Evolutionary conservation across 2,888 invertebrate genomes (phyloP), one percentile per base, ranked within the genome.

Genomic region (Cosmopolites sordidus): DNA sequence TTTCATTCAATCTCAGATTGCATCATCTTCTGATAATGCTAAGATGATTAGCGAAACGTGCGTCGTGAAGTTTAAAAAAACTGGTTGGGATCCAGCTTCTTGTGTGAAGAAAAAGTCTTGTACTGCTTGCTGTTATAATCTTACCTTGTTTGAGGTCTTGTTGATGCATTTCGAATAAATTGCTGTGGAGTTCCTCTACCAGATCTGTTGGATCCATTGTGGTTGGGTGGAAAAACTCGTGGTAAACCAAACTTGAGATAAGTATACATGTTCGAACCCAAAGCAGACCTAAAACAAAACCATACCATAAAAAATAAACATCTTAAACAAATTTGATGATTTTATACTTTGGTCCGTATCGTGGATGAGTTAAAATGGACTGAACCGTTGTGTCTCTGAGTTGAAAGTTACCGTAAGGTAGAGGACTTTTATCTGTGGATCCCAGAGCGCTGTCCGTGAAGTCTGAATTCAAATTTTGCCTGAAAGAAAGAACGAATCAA

Each of bases 331-430:
- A 4, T 15, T 12, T 45, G 3, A 3, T 5, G 22, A 5, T 22
- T 48, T 79, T 83, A 80, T 80, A 89, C 84, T 90, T 87, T 52
- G 92, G 88, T 67, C 93, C 92, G 78, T 92, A 93, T 74, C 93
- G 80, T 42, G 93, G 93, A 76, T 93, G 92, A 41, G 87, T 83
- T 46, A 91, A 73, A 61, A 94, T 94, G 48, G 92, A 92, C 75
- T 94, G 92, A 47, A 94, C 93, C 45, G 93, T 93, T 53, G 93
- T 91, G 69, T 95, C 93, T 55, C 93, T 79, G 33, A 95, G 80
- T 72, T 93, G 93, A 76, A 95, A 95, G 74, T 94, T 94, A 51
- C 94, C 94, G 74, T 93, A 93, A 50, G 93, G 93, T 66, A 93
- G 79, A 38, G 93, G 93, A 62, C 92, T 91, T 76, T 93, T 92